These are phyloP conservation scores for Synodontis membranacea DNA, from an alignment of 2,113 vertebrate species.

Conservation along the genomic window DNA sequence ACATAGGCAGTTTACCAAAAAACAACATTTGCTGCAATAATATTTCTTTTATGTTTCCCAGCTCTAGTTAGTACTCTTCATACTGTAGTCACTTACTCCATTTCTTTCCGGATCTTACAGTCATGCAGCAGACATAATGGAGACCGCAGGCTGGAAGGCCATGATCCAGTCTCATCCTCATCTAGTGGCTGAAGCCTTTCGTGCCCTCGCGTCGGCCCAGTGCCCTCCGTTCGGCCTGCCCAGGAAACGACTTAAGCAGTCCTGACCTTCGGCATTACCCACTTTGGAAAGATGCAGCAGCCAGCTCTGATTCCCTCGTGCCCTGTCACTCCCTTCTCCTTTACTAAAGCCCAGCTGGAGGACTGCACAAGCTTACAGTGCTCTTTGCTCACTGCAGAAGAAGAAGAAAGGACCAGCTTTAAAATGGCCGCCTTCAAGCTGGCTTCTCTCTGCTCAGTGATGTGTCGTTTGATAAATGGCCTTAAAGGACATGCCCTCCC, in stretches of 20 bases:
- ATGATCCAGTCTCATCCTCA: conserved; percentile 87
- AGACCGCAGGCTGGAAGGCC: conserved; percentile 87
- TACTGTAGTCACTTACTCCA: conserved; percentile 5
- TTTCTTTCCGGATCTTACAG: conserved; percentile 57
- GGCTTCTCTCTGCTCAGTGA: conserved; percentile 39
- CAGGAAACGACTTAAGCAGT: conserved; percentile 87
- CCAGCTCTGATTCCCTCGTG: conserved; percentile 16
- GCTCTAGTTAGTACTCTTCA: neutral
- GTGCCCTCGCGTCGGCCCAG: conserved; percentile 85
- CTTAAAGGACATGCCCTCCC: conserved; percentile 47
- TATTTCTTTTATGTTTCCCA: neutral
- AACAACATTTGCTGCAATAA: neutral
- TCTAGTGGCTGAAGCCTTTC: conserved; percentile 86
- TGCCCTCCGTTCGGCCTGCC: conserved; percentile 87
- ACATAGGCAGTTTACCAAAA: no score
- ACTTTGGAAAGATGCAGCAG: conserved; percentile 32
- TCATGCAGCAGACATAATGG: conserved; percentile 87
- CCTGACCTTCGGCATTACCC: conserved; percentile 68
- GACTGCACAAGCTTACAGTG: conserved; percentile 41
- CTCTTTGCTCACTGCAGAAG: conserved; percentile 33
- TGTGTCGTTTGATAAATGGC: conserved; percentile 49
- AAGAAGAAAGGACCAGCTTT: conserved; percentile 45
- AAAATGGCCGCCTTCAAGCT: conserved; percentile 28
- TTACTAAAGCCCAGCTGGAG: conserved; percentile 37
- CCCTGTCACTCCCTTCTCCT: conserved; percentile 18